Percentiles rank a stretch among this genome's conserved stretches.
Conservation (phyloP, 2,113 vertebrate genomes). For the Halichoeres trimaculatus region DNA sequence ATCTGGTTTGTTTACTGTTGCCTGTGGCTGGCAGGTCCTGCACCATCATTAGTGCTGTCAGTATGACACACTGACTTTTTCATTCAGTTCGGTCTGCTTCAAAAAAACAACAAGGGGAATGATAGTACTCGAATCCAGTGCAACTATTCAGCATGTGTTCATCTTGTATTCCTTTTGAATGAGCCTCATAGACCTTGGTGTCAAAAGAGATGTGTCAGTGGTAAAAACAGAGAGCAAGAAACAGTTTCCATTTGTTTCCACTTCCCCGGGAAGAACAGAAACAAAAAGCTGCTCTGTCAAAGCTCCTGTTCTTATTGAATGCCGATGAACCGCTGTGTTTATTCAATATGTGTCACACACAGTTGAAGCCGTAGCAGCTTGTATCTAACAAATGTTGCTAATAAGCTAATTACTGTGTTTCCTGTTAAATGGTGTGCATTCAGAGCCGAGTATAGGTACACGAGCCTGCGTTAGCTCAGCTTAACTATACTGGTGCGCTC, state of each 20-base stretch:
- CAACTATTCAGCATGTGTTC: slow-evolving; percentile 41
- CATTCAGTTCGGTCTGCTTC: slow-evolving; percentile 11
- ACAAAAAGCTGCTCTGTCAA: slow-evolving; percentile 32
- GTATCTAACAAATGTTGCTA: slow-evolving; percentile 73
- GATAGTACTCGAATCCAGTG: slow-evolving; percentile 22
- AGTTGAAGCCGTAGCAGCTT: slow-evolving; percentile 44
- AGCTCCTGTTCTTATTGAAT: slow-evolving; percentile 37
- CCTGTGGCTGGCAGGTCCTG: slow-evolving; percentile 26
- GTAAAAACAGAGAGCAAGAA: slow-evolving; percentile 22
- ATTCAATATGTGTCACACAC: slow-evolving; percentile 56
- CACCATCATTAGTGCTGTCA: slow-evolving; percentile 44
- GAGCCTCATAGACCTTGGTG: slow-evolving; percentile 40
- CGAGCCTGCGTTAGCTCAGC: slow-evolving; percentile 8
- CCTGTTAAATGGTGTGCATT: slow-evolving; percentile 63
- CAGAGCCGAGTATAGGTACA: slow-evolving; percentile 52
- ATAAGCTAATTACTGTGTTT: slow-evolving; percentile 75
- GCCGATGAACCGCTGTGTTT: slow-evolving; percentile 56
- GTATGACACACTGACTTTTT: slow-evolving; percentile 31
- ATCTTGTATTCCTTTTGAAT: slow-evolving; percentile 66
- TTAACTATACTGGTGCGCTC: slow-evolving; percentile 38
- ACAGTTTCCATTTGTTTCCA: slow-evolving; percentile 48
- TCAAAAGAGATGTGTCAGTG: slow-evolving; percentile 28
- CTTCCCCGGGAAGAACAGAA: slow-evolving; percentile 33
- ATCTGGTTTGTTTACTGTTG: slow-evolving; percentile 52
- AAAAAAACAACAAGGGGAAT: slow-evolving; percentile 40